Evolutionary conservation across 2,113 vertebrate genomes (phyloP).

Genomic region (Cariama cristata): DNA sequence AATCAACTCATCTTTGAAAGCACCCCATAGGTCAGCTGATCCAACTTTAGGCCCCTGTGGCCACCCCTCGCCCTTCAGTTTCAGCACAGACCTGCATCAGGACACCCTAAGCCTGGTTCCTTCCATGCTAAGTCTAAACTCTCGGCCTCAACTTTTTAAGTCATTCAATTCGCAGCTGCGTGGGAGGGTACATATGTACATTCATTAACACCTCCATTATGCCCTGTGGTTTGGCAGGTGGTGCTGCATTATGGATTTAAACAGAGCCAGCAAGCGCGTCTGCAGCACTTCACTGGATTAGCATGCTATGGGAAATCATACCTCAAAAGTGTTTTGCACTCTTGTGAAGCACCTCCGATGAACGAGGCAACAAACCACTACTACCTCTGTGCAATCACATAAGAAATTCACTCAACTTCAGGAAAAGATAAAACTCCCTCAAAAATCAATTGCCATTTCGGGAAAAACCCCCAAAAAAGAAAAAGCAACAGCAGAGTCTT

Average conservation of each 20-base stretch:
- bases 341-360: background rate
- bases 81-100: background rate
- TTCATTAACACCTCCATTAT: slow-evolving; percentile 66
- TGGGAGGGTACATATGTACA: slow-evolving; percentile 37
- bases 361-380: background rate
- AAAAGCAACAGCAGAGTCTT: background rate
- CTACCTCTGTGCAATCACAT: background rate
- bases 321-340: background rate
- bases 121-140: background rate
- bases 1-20: background rate
- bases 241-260: slow-evolving; percentile 56
- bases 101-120: background rate
- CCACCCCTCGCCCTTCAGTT: background rate
- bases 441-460: background rate
- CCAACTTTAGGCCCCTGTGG: background rate
- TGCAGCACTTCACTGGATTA: slow-evolving; percentile 18
- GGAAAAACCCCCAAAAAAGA: background rate
- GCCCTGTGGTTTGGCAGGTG: slow-evolving; percentile 43
- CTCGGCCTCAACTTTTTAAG: background rate
- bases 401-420: slow-evolving; percentile 18
- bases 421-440: background rate
- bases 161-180: background rate
- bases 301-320: slow-evolving; percentile 3
- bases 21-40: background rate
- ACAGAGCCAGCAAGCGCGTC: background rate